Percentiles rank a stretch among this genome's conserved stretches.
Conservation (phyloP, 2,797 vertebrate species). For the Amblyraja radiata region DNA sequence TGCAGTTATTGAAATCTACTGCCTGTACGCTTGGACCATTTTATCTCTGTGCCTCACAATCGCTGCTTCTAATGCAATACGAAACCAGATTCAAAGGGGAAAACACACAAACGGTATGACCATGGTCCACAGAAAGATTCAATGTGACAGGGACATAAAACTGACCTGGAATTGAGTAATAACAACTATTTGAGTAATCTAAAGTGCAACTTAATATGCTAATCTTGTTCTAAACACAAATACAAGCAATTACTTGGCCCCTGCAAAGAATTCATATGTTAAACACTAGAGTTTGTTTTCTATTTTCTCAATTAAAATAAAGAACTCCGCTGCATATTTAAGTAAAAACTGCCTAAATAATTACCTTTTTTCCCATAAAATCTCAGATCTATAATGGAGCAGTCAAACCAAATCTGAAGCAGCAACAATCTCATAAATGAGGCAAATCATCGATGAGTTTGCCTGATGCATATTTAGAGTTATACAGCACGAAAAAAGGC, state of each 20-base stretch:
- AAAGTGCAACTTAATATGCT: background rate
- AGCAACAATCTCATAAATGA: background rate
- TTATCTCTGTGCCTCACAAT: background rate
- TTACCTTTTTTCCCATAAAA: background rate
- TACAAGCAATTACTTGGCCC: background rate
- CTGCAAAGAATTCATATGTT: background rate
- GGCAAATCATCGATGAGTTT: background rate
- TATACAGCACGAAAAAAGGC: no score
- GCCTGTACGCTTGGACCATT: background rate
- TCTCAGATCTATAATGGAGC: background rate
- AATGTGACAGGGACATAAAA: background rate
- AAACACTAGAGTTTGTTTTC: background rate
- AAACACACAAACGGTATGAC: background rate
- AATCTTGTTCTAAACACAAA: background rate
- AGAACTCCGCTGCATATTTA: background rate
- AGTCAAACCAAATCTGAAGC: background rate
- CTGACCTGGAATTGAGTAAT: background rate
- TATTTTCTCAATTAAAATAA: slow-evolving; percentile 22
- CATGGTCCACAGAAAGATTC: background rate
- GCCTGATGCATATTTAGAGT: background rate
- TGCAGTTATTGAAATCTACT: background rate
- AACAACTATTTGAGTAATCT: background rate
- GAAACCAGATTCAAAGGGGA: background rate
- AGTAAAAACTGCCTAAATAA: background rate
- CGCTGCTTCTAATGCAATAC: background rate